Evolutionary conservation across 2,888 invertebrate species (phyloP), one percentile per base, ranked within the genome.

Genomic region (Anaspis maculata): DNA sequence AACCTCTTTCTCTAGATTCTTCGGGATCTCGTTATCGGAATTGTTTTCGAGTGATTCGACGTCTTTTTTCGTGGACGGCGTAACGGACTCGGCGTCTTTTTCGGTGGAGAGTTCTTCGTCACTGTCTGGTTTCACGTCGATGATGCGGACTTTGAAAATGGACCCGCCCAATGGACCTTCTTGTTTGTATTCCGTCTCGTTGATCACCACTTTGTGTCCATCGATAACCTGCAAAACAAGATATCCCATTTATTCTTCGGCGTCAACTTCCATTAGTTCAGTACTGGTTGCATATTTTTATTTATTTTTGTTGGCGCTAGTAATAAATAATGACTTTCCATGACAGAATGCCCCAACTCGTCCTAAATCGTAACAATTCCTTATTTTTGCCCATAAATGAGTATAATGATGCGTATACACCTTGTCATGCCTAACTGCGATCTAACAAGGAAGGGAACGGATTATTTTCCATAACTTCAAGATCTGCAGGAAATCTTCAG

Each of bases 151-250:
- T 42, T 69, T 67, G 52, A 69, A 60, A 39, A 66, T 52, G 5
- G 64, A 52, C 7, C 60, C 62, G 5, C 54, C 58, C 24, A 55
- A 46, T 25, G 52, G 51, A 15, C 64, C 62, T 34, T 66, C 59
- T 25, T 63, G 59, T 23, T 58, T 56, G 57, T 68, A 72, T 30
- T 66, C 66, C 1, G 73, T 73, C 47, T 72, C 70, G 51, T 73
- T 73, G 38, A 72, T 64, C 15, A 70, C 69, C 25, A 73, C 69
- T 15, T 68, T 64, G 51, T 72, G 71, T 25, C 71, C 71, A 39
- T 70, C 61, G 44, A 72, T 67, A 7, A 72, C 44, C 73, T 73
- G 48, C 11, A 52, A 43, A 82, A 14, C 13, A n/a, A n/a, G n/a
- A n/a, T n/a, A n/a, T n/a, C n/a, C n/a, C n/a, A n/a, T n/a, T n/a